These are phyloP conservation scores for Myripristis murdjan DNA, from an alignment of 2,797 vertebrate species.

Conservation along the genomic window DNA sequence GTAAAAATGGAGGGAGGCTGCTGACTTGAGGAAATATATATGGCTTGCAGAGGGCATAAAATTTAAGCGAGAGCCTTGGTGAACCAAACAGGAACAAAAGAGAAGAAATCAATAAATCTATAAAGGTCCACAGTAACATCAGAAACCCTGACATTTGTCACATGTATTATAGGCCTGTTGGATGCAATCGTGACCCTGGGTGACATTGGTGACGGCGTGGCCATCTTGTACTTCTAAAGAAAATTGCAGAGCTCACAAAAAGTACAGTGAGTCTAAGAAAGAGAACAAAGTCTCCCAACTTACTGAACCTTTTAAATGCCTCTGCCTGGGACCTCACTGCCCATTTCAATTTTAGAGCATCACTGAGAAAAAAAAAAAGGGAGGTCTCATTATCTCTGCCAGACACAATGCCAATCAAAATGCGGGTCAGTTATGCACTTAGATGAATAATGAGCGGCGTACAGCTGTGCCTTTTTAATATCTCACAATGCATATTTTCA, in stretches of 20 bases:
- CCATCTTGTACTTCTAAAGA: conserved; percentile 34
- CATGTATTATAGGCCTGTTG: conserved; percentile 64
- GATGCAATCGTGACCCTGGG: conserved; percentile 64
- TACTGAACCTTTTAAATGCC: not conserved
- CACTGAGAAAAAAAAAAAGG: not conserved
- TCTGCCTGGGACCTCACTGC: too few relatives aligned
- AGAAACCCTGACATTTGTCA: conserved; percentile 76
- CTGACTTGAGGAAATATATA: conserved; percentile 79
- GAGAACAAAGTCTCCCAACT: conserved; percentile 12
- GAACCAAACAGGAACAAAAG: conserved; percentile 76
- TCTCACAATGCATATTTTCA: not conserved
- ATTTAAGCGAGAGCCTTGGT: conserved; percentile 54
- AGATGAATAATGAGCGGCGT: not conserved
- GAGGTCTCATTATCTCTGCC: too few relatives aligned
- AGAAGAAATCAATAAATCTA: conserved; percentile 80
- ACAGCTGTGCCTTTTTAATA: not conserved
- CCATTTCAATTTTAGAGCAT: not conserved
- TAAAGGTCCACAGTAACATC: conserved; percentile 65
- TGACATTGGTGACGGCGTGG: conserved; percentile 51
- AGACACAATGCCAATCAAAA: too few relatives aligned
- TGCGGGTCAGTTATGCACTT: not conserved
- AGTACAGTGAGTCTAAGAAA: conserved; percentile 3
- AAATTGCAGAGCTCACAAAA: conserved; percentile 40
- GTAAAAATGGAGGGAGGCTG: conserved; percentile 56
- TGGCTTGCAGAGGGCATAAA: conserved; percentile 73